Conservation (phyloP, 2,113 vertebrate species). For the Sapayoa aenigma region DNA sequence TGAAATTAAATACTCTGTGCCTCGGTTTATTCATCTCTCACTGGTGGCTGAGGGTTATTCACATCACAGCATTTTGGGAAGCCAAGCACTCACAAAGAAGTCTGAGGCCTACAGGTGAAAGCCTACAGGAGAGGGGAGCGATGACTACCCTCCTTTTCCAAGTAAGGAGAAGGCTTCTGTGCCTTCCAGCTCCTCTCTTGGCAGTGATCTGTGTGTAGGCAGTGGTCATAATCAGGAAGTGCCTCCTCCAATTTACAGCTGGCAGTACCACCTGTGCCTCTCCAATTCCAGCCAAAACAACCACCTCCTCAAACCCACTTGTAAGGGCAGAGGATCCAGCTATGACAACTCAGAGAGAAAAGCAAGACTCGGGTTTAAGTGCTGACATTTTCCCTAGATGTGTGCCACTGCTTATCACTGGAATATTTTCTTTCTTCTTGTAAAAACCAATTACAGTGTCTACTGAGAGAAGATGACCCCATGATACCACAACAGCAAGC, state of each 20-base stretch:
- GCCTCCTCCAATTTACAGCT: constrained; percentile 71
- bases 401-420: background rate
- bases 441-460: background rate
- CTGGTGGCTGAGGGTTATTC: background rate
- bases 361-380: background rate
- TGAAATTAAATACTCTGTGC: background rate
- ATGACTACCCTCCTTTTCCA: constrained; percentile 14
- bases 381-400: constrained; percentile 11
- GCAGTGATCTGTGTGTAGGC: constrained; percentile 55
- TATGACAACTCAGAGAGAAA: constrained; percentile 22
- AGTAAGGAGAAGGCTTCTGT: constrained; percentile 40
- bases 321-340: constrained; percentile 52
- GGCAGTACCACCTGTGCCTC: constrained; percentile 67
- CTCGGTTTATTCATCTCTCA: background rate
- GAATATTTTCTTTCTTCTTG: background rate
- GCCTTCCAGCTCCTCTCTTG: constrained; percentile 51
- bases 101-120: background rate
- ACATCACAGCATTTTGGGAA: background rate
- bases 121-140: background rate
- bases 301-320: constrained; percentile 61
- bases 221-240: constrained; percentile 69
- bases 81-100: background rate
- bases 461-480: background rate
- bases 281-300: constrained; percentile 69
- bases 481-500: background rate